phyloP scores from a whole-genome alignment of 2,888 invertebrate species.

The Stenotaenia linearis region DNA sequence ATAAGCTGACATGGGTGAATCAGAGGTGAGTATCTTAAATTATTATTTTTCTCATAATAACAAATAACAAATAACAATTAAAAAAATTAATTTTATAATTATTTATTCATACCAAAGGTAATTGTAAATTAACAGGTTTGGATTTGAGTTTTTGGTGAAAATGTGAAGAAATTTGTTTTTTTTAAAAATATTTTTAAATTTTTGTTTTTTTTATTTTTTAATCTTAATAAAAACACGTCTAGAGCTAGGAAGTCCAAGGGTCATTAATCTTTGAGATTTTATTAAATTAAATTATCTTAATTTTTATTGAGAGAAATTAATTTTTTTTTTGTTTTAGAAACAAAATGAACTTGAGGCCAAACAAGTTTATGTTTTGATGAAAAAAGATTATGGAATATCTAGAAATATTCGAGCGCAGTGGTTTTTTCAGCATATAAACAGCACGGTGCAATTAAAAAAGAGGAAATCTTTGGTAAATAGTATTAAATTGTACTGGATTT shows the following conservation, averaged over 20 bases:
- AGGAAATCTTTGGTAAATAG: constrained; percentile 42
- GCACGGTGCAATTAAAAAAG: constrained; percentile 53
- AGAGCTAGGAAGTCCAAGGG: background rate
- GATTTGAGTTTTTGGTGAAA: no score
- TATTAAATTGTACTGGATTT: no score
- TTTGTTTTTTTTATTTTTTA: background rate
- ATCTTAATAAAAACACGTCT: background rate
- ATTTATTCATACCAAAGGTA: no score
- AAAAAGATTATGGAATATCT: constrained; percentile 64
- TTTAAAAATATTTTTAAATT: background rate
- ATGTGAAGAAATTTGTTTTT: no score
- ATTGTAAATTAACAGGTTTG: no score
- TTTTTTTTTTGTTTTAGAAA: background rate
- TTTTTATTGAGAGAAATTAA: background rate
- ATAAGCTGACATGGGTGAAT: background rate
- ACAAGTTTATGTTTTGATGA: constrained; percentile 62
- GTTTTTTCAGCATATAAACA: constrained; percentile 64
- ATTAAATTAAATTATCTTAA: background rate
- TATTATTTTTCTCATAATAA: background rate
- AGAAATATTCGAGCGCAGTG: constrained; percentile 67
- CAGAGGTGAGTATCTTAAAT: background rate
- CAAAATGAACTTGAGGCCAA: constrained; percentile 53
- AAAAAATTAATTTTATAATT: background rate
- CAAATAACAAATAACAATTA: background rate
- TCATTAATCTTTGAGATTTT: background rate